Percentiles rank a stretch among this genome's conserved stretches.
Conservation (phyloP, 2,888 invertebrate species). For the Melanchra persicariae region DNA sequence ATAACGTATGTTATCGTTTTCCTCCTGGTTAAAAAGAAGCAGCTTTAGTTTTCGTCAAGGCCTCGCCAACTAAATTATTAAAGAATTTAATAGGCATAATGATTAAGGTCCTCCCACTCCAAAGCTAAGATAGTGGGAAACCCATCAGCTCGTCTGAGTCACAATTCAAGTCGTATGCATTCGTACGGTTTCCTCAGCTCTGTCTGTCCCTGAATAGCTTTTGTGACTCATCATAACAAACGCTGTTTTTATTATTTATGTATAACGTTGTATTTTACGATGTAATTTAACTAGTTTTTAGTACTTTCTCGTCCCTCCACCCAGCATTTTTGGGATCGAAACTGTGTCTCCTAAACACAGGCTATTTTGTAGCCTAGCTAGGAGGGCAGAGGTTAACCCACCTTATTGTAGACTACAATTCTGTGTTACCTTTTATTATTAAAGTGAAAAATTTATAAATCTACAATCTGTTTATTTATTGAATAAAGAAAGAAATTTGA, state of each 20-base stretch:
- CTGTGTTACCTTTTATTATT: too few species aligned
- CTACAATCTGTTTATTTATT: too few species aligned
- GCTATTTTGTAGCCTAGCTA: too few species aligned
- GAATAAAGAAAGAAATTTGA: too few species aligned
- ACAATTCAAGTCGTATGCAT: slow-evolving; percentile 61
- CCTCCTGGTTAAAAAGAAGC: background rate
- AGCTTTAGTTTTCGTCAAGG: background rate
- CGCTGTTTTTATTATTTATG: slow-evolving; percentile 17
- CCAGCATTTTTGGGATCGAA: too few species aligned
- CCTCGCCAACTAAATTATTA: slow-evolving; percentile 22
- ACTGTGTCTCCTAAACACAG: too few species aligned
- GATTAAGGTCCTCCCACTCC: slow-evolving; percentile 53
- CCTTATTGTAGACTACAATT: too few species aligned
- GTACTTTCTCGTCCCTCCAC: slow-evolving; percentile 19
- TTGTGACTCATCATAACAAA: slow-evolving; percentile 63
- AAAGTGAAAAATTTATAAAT: too few species aligned
- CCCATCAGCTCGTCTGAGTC: slow-evolving; percentile 68
- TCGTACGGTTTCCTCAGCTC: slow-evolving; percentile 67
- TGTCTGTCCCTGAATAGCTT: slow-evolving; percentile 28
- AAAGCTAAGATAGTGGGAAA: slow-evolving; percentile 68
- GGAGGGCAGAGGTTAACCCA: too few species aligned
- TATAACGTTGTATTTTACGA: slow-evolving; percentile 32
- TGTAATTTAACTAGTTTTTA: slow-evolving; percentile 23
- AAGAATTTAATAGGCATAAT: too few species aligned
- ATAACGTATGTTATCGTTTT: too few species aligned